Base-by-base conservation (phyloP, 2,888 invertebrate genomes). In the Pandemis cinnamomeana region DNA sequence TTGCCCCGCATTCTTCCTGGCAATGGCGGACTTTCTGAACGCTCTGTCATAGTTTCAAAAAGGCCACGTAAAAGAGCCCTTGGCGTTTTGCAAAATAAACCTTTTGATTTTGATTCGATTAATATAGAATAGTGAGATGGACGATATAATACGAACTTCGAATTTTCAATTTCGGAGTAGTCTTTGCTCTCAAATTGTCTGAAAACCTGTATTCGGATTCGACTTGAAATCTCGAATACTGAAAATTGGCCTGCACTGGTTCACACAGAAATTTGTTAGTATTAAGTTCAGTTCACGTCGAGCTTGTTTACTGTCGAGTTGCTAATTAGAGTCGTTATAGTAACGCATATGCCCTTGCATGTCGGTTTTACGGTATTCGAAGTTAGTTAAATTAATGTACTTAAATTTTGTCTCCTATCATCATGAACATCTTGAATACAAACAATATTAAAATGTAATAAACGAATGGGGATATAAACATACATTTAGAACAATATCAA, bases 201-300 rank as follows among this genome's bases (percentile, higher is more conserved):
- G 2, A 36, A 36, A 36, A 51, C n/a, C 11, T 11, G 4, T 51
- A 51, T 5, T 61, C n/a, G 41, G 13, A 61, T 61, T 42, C 10
- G 27, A 44, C 13, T 20, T 27, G n/a, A 58, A 46, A n/a, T 48
- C 60, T 15, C 48, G 48, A 36, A 15, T 60, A 60, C 46, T 44
- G 27, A 68, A 58, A 42, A 7, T 11, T 61, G 61, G 15, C 11
- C 60, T 10, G 60, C 60, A 69, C 68, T 69, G 58, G 48, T 51
- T 13, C 41, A 48, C 41, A 46, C 68, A 6, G 10, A 61, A 62
- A 60, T 72, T 46, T 60, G 73, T 58, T 42, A 53, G 60, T 42
- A 48, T 66, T 67, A 67, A 67, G 72, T 75, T 75, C 66, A 71
- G 73, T 77, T 77, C 71, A 75, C 69, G 64, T 15, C 46, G 55